These are phyloP conservation scores for Mactromeris polynyma DNA, from an alignment of 2,888 invertebrate genomes.

Conservation along the genomic window DNA sequence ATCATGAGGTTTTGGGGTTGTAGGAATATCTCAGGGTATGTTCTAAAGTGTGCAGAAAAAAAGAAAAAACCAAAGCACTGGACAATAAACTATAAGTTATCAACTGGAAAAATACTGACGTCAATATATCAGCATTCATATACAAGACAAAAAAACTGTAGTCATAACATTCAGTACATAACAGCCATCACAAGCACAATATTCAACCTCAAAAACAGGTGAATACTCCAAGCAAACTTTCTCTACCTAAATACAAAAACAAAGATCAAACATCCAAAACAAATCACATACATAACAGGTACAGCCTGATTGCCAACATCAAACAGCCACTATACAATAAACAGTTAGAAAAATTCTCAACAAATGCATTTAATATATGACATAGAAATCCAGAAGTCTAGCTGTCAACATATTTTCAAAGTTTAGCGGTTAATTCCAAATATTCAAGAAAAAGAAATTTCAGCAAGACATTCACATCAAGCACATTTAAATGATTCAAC, in stretches of 20 bases:
- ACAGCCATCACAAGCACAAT: slow-evolving; percentile 1
- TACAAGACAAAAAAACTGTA: neutral
- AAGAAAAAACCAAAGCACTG: slow-evolving; percentile 42
- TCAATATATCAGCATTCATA: neutral
- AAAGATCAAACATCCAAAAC: neutral
- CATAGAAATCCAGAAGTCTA: neutral
- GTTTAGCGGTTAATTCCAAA: too few relatives aligned
- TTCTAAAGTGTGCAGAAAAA: slow-evolving; percentile 53
- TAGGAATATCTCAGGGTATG: slow-evolving; percentile 57
- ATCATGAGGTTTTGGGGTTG: slow-evolving; percentile 65
- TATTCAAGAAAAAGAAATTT: too few relatives aligned
- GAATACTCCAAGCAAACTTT: slow-evolving; percentile 10
- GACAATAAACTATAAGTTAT: slow-evolving; percentile 16
- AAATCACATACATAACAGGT: neutral
- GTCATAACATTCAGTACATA: neutral
- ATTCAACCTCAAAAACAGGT: slow-evolving; percentile 4
- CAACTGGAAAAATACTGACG: slow-evolving; percentile 1
- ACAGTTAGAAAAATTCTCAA: slow-evolving; percentile 25
- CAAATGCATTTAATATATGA: neutral
- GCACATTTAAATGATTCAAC: too few relatives aligned
- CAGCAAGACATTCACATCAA: too few relatives aligned
- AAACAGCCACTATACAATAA: slow-evolving; percentile 22
- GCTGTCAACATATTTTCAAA: too few relatives aligned
- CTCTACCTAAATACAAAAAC: slow-evolving; percentile 19
- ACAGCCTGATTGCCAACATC: slow-evolving; percentile 16